Evolutionary conservation across 64 coral and sea anemone genomes (phyloP).

Genomic region (Montipora foliosa): DNA sequence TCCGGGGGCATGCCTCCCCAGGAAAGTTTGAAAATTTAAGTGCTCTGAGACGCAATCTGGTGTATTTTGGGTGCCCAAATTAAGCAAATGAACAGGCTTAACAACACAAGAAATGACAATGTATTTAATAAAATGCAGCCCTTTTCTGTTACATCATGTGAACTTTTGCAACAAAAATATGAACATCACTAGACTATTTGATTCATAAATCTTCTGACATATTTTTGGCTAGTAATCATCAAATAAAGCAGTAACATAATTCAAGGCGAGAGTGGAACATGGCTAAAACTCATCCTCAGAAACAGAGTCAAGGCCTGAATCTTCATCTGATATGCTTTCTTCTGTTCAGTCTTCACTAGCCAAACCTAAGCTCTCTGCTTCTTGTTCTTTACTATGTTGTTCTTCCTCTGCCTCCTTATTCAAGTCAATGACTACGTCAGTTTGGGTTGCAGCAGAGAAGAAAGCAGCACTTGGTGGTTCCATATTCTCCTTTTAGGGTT

Average conservation of each 20-base stretch:
- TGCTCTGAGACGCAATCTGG: no score
- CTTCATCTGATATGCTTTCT: background rate
- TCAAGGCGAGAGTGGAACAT: background rate
- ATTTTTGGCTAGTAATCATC: conserved; percentile 7
- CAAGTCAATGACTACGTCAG: background rate
- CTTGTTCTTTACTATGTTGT: no score
- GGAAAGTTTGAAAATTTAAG: no score
- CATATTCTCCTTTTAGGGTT: background rate
- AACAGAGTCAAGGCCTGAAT: conserved; percentile 40
- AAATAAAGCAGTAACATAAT: background rate
- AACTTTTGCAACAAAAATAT: background rate
- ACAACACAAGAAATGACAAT: background rate
- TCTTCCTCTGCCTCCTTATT: no score
- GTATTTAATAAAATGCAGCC: background rate
- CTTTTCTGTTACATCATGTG: background rate
- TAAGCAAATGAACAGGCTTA: no score
- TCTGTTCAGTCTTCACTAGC: no score
- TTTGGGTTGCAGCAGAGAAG: background rate
- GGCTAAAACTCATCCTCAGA: conserved; percentile 31
- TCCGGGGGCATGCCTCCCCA: no score
- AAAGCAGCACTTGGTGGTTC: background rate
- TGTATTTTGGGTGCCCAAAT: no score
- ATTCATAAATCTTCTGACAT: background rate
- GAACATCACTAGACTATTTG: background rate
- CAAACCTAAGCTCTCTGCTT: no score